Conservation (phyloP, 1,140 invertebrate species). For the Planococcus citri region DNA sequence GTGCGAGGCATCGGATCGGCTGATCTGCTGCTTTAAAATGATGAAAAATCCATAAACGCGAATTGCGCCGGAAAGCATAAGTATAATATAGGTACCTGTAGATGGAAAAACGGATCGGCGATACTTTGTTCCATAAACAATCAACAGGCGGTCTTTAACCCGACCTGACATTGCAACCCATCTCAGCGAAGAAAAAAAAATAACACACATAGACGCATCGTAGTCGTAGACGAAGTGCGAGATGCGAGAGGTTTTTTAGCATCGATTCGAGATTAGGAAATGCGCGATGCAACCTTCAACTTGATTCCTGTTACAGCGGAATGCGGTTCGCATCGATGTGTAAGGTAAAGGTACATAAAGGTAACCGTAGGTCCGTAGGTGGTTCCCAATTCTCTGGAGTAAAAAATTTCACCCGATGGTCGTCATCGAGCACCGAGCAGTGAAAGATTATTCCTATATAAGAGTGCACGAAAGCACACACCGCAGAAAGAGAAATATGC, state of each 20-base stretch:
- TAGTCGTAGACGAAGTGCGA: not conserved
- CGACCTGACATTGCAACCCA: constrained; percentile 13
- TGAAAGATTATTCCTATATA: no score
- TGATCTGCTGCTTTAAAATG: no score
- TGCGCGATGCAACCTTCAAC: constrained; percentile 9
- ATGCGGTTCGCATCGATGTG: constrained; percentile 8
- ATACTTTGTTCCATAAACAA: not conserved
- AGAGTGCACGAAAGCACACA: no score
- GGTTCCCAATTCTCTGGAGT: constrained; percentile 7
- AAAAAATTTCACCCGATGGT: not conserved
- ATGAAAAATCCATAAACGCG: no score
- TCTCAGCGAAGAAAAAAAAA: no score
- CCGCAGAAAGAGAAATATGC: not conserved
- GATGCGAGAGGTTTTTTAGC: constrained; percentile 1
- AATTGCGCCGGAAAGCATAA: no score
- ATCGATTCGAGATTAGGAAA: not conserved
- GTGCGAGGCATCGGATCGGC: no score
- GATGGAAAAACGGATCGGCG: no score
- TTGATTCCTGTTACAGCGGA: not conserved
- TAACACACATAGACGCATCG: not conserved
- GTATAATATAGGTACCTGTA: no score
- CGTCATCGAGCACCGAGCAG: not conserved
- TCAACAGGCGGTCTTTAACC: constrained; percentile 14
- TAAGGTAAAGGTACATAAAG: no score
- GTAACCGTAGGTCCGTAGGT: constrained; percentile 7